Evolutionary conservation across 2,113 vertebrate species (phyloP).

Genomic region (Indicator indicator): DNA sequence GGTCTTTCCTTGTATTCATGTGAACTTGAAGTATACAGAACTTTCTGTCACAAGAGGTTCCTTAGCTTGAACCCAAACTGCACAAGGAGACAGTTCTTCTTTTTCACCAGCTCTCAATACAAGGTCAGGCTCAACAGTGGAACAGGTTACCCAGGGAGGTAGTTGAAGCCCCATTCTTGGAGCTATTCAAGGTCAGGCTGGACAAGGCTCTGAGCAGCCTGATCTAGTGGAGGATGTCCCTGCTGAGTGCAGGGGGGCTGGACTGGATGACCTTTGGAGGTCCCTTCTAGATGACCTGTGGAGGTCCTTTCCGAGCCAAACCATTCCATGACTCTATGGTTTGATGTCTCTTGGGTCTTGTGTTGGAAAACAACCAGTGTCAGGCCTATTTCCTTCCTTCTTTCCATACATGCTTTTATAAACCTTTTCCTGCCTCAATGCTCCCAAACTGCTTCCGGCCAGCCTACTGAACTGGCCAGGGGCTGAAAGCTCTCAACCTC

Average conservation of each 20-base stretch:
- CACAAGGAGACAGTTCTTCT: not conserved
- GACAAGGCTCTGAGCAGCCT: no score
- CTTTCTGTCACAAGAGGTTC: not conserved
- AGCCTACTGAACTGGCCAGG: not conserved
- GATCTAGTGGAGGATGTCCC: no score
- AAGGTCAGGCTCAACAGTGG: no score
- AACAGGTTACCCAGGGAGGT: no score
- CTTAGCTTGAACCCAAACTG: not conserved
- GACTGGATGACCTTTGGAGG: no score
- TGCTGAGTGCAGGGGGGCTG: no score
- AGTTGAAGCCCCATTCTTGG: no score
- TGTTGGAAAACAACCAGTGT: not conserved
- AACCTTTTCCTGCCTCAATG: not conserved
- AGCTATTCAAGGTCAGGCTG: no score
- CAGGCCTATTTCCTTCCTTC: not conserved
- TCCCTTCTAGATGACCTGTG: no score
- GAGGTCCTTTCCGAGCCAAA: no score
- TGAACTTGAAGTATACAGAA: not conserved
- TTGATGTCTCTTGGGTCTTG: not conserved
- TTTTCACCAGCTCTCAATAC: not conserved
- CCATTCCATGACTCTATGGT: no score
- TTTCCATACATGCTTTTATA: not conserved
- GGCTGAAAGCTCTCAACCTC: no score
- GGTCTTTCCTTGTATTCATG: not conserved
- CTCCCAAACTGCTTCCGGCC: not conserved